phyloP scores from a whole-genome alignment of 2,113 vertebrate species.

The Carassius gibelio region DNA sequence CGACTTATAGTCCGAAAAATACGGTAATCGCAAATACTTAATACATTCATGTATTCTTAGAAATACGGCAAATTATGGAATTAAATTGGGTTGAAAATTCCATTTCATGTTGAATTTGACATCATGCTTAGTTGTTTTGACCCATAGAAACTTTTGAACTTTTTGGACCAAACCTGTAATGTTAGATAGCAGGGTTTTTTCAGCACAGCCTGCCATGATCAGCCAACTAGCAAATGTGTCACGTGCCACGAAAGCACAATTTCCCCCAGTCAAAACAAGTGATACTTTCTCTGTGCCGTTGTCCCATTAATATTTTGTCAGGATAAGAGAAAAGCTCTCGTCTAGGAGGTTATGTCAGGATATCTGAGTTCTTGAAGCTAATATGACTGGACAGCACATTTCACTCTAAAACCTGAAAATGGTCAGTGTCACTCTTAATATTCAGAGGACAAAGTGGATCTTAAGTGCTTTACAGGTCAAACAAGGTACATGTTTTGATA shows the following conservation, averaged over 20 bases:
- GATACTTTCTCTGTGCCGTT: background rate
- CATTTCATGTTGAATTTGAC: background rate
- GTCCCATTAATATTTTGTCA: background rate
- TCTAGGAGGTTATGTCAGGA: background rate
- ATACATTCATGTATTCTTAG: background rate
- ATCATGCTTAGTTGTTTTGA: too few species aligned
- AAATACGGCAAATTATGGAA: background rate
- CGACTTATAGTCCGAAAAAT: too few species aligned
- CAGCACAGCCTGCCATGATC: background rate
- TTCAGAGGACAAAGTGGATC: constrained; percentile 16
- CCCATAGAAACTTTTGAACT: too few species aligned
- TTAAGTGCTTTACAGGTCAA: background rate
- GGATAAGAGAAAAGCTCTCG: background rate
- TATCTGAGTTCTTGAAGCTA: background rate
- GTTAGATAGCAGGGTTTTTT: background rate
- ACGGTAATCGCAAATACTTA: background rate
- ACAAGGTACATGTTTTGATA: background rate
- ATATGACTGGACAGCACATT: constrained; percentile 18
- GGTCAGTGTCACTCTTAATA: background rate
- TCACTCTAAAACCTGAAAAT: background rate
- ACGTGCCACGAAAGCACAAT: too few species aligned
- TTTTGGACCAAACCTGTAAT: constrained; percentile 3
- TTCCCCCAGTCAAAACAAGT: background rate
- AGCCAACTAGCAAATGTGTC: too few species aligned
- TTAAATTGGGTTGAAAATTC: background rate